A percentile compares a stretch with the other conserved stretches of the same genome.
These are phyloP conservation scores for Crepidodera aurea DNA, from an alignment of 2,888 invertebrate species.

Conservation along the genomic window DNA sequence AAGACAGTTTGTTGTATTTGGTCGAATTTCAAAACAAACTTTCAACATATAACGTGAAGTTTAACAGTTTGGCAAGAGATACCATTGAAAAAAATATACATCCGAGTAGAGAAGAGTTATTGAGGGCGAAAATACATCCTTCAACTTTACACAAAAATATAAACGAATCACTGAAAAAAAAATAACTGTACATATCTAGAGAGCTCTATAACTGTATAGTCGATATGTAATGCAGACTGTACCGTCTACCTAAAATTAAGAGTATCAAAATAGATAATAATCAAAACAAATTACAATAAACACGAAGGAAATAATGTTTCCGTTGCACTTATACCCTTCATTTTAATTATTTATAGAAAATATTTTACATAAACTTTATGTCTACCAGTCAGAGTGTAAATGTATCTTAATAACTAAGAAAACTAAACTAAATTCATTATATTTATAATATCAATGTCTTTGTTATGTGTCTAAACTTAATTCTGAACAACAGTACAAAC, in stretches of 20 bases:
- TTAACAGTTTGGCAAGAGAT: not conserved
- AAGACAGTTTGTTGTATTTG: no score
- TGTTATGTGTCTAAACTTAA: conserved; percentile 23
- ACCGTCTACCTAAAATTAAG: conserved; percentile 51
- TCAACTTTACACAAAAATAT: conserved; percentile 43
- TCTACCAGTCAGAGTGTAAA: conserved; percentile 41
- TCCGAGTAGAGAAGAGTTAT: conserved; percentile 10
- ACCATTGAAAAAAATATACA: not conserved
- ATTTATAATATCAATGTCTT: conserved; percentile 31
- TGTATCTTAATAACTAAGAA: conserved; percentile 35
- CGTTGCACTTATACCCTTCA: conserved; percentile 54
- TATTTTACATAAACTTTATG: conserved; percentile 36
- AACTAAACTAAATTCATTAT: conserved; percentile 35
- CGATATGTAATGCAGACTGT: conserved; percentile 57
- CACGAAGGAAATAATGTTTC: conserved; percentile 49
- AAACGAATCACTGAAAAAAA: conserved; percentile 44
- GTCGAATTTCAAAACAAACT: no score
- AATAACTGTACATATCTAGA: conserved; percentile 52
- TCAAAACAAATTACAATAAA: conserved; percentile 47
- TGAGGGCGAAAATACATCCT: conserved; percentile 49
- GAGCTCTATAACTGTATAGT: conserved; percentile 54
- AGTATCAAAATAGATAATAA: conserved; percentile 57
- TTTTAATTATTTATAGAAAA: conserved; percentile 14
- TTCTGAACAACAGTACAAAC: conserved; percentile 19
- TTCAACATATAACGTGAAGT: no score